Evolutionary conservation across 1,140 invertebrate genomes (phyloP).

Genomic region (Stenopsyche tienmushanensis): DNA sequence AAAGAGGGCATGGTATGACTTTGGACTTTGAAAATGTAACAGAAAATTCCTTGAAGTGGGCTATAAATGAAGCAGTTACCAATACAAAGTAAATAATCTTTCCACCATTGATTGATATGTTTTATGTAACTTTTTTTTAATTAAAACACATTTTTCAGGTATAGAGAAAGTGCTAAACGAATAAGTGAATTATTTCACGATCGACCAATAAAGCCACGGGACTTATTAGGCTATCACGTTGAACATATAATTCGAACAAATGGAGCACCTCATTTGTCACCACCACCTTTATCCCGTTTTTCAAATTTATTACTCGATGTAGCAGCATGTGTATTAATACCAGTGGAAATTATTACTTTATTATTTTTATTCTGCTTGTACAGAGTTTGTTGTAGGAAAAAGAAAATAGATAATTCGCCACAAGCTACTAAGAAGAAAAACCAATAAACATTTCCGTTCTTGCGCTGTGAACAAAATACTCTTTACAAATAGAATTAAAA

Average conservation of each 20-base stretch:
- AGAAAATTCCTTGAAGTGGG: constrained; percentile 23
- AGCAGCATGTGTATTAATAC: constrained; percentile 3
- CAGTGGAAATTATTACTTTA: background rate
- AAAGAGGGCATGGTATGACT: constrained; percentile 43
- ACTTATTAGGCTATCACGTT: constrained; percentile 45
- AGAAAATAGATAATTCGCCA: constrained; percentile 5
- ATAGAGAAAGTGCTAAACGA: constrained; percentile 32
- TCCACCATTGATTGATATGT: no score
- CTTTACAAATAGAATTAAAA: no score
- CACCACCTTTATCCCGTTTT: constrained; percentile 39
- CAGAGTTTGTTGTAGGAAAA: constrained; percentile 12
- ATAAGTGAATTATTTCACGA: constrained; percentile 44
- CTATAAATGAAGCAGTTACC: constrained; percentile 20
- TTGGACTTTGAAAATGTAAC: constrained; percentile 38
- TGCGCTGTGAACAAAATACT: no score
- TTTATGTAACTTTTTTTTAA: background rate
- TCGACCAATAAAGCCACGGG: constrained; percentile 39
- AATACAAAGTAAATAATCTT: constrained; percentile 29
- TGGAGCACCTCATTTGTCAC: constrained; percentile 44
- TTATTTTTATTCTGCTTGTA: background rate
- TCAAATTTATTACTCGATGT: constrained; percentile 22
- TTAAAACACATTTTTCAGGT: constrained; percentile 10
- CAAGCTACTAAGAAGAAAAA: constrained; percentile 1
- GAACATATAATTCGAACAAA: constrained; percentile 44
- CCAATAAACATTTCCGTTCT: no score